Evolutionary conservation across 2,797 vertebrate genomes (phyloP).

Genomic region (Falco rusticolus): DNA sequence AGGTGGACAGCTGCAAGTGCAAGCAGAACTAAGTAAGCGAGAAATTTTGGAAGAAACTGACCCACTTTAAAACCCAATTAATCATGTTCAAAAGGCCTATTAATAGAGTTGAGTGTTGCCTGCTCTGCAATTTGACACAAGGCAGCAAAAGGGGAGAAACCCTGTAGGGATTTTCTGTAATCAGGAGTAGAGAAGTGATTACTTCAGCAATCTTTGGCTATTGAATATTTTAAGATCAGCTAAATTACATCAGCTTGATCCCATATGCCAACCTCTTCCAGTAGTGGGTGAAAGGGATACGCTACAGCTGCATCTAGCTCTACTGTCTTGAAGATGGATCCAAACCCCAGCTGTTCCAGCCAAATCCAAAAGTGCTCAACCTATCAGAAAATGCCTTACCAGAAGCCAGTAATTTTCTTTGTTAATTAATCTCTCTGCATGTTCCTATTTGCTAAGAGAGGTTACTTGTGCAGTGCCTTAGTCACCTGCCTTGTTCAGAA

Average conservation of each 20-base stretch:
- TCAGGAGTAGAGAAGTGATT: neutral
- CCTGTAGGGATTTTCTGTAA: neutral
- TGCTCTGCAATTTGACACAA: slow-evolving; percentile 28
- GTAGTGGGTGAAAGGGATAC: neutral
- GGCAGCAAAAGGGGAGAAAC: slow-evolving; percentile 16
- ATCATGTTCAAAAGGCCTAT: slow-evolving; percentile 23
- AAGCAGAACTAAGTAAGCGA: neutral
- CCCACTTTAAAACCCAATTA: slow-evolving; percentile 34
- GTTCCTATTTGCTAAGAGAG: neutral
- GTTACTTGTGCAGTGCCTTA: neutral
- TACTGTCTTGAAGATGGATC: neutral
- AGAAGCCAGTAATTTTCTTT: neutral
- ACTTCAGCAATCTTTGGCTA: slow-evolving; percentile 17
- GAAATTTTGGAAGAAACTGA: slow-evolving; percentile 16
- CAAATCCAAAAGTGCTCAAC: neutral
- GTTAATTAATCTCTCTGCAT: neutral
- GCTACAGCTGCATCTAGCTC: neutral
- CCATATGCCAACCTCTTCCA: neutral
- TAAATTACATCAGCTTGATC: slow-evolving; percentile 5
- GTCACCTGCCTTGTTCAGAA: neutral
- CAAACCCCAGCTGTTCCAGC: neutral
- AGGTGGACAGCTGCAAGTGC: neutral
- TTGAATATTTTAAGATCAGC: neutral
- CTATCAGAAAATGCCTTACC: neutral
- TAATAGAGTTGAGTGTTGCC: slow-evolving; percentile 8